Evolutionary conservation across 2,888 invertebrate genomes (phyloP).

Genomic region (Melieria crassipennis): DNA sequence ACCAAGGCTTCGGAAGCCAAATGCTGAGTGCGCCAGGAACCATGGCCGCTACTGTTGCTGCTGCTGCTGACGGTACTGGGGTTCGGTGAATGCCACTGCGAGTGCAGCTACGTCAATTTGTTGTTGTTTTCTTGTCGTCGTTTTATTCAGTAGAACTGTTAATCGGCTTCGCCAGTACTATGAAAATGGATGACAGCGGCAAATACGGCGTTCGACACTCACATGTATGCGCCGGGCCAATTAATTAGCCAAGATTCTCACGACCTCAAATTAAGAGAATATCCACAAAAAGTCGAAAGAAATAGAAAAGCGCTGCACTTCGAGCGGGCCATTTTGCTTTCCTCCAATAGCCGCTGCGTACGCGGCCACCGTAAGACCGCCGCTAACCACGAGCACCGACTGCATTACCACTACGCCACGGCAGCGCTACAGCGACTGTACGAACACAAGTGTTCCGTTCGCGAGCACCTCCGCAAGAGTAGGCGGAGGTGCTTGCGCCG

Average conservation of each 20-base stretch:
- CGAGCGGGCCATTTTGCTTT: constrained; percentile 9
- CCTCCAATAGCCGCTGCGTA: neutral
- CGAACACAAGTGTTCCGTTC: neutral
- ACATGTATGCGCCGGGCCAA: constrained; percentile 51
- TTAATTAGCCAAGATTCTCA: constrained; percentile 63
- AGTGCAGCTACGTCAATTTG: constrained; percentile 26
- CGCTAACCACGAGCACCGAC: constrained; percentile 11
- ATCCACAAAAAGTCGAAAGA: constrained; percentile 56
- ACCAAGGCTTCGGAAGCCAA: neutral
- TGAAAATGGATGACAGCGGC: constrained; percentile 11
- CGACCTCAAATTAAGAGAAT: constrained; percentile 63
- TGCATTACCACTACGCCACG: constrained; percentile 36
- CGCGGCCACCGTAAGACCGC: no score
- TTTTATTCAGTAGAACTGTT: constrained; percentile 19
- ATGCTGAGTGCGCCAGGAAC: neutral
- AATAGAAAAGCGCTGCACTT: constrained; percentile 29
- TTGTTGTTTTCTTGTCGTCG: constrained; percentile 26
- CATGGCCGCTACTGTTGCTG: neutral
- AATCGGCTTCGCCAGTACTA: constrained; percentile 19
- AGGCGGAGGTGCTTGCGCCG: constrained; percentile 30
- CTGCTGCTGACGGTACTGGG: neutral
- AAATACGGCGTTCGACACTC: neutral
- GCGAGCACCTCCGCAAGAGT: constrained; percentile 16
- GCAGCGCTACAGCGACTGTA: neutral
- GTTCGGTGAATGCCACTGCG: neutral